A percentile compares a stretch with the other conserved stretches of the same genome.
Conservation (phyloP, 2,888 invertebrate genomes). For the Sminthurinus aureus region DNA sequence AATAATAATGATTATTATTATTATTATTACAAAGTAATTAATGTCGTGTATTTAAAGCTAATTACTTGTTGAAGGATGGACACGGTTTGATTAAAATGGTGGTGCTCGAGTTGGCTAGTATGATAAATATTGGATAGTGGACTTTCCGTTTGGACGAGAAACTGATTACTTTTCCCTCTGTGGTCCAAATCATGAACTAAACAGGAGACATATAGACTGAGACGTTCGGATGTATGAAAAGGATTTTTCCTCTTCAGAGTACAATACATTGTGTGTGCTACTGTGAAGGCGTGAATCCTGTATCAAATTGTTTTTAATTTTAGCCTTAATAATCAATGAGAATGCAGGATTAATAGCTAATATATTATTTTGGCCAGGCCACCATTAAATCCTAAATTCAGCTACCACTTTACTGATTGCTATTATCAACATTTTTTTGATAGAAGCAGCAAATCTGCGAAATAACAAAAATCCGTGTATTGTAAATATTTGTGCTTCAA, state of each 20-base stretch:
- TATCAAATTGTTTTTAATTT: no score
- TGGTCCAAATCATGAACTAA: conserved; percentile 88
- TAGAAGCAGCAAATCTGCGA: no score
- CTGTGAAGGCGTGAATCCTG: conserved; percentile 87
- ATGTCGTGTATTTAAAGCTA: neutral
- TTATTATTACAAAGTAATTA: no score
- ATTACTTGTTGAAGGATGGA: conserved; percentile 79
- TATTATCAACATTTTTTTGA: no score
- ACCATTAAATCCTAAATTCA: no score
- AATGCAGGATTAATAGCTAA: no score
- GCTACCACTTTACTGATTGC: no score
- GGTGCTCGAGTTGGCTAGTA: conserved; percentile 82
- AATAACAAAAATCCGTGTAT: no score
- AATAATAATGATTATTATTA: no score
- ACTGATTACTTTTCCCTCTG: conserved; percentile 84
- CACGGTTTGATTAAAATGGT: conserved; percentile 88
- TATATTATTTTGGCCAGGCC: no score
- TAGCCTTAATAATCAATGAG: no score
- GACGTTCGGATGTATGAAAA: conserved; percentile 66
- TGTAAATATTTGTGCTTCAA: no score
- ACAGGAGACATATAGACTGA: conserved; percentile 80
- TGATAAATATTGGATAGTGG: conserved; percentile 84
- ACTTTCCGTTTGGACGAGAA: conserved; percentile 84
- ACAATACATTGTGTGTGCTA: conserved; percentile 82
- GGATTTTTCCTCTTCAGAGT: conserved; percentile 71